Base-by-base conservation (phyloP, 2,797 vertebrate species). In the Cirrhinus mrigala region DNA sequence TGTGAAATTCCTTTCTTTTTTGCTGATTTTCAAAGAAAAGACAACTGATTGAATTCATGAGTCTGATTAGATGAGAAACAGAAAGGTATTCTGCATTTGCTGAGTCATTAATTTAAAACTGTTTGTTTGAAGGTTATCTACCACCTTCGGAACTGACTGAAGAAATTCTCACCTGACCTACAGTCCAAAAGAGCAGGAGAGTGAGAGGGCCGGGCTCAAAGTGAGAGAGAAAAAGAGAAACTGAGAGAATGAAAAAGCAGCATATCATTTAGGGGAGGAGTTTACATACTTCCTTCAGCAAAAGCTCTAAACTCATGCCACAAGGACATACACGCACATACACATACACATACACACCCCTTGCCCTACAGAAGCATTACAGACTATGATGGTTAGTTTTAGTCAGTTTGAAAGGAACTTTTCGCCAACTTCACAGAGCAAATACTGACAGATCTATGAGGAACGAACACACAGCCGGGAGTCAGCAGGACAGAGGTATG, bases 251-350 rank as follows among this genome's bases (percentile, higher is more conserved):
- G 69, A 84, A 66, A 83, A 82, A 60, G 50, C 58, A 22, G 15
- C 44, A 58, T 64, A 85, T 66, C 20, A 85, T 74, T 82, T 69
- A 56, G 88, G 87, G 90, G 90, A 78, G 90, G 90, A 79, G 87
- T 88, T 90, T 85, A 81, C 50, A 78, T 54, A 86, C 82, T 89
- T 90, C 86, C 89, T 87, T 70, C 8, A 54, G 8, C 80, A 22
- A 60, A 60, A 58, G 66, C 37, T 58, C 74, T 22, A 22, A 64
- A 74, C 54, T 78, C 69, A 70, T 86, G 68, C 73, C 37, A 71
- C 73, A 87, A 73, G 37, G 77, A 75, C 75, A 79, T 0, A 16
- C 79, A 40, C 24, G 11, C 60, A 40, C 4, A 12, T 29, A n/a
- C 62, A 11, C 82, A 68, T 40, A 50, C 3, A 75, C 24, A 37